phyloP scores from a whole-genome alignment of 2,888 invertebrate species.

The Enchytraeus crypticus region DNA sequence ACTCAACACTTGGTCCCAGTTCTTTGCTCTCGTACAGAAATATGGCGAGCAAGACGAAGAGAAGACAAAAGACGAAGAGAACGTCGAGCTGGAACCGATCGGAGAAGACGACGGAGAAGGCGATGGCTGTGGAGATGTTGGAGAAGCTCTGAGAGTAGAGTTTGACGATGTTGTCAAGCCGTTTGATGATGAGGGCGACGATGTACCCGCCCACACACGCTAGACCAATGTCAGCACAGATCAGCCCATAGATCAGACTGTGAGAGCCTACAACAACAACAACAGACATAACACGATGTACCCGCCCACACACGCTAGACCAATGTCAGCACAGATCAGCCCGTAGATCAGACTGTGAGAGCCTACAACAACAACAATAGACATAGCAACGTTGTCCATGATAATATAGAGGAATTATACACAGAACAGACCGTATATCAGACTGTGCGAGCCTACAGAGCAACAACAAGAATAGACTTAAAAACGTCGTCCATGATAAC shows the following conservation, averaged over 20 bases:
- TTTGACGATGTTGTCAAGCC: constrained; percentile 25
- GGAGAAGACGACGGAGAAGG: constrained; percentile 17
- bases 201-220: constrained; percentile 11
- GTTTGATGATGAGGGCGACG: constrained; percentile 19
- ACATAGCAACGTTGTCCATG: no score
- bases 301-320: constrained; percentile 11
- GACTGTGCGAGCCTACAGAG: no score
- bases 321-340: constrained; percentile 3
- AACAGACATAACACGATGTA: no score
- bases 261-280: background rate
- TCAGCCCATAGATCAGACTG: constrained; percentile 1
- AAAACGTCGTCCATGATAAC: no score
- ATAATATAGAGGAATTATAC: no score
- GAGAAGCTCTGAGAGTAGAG: constrained; percentile 19
- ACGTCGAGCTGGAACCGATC: constrained; percentile 15
- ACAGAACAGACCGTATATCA: no score
- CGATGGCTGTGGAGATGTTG: constrained; percentile 19
- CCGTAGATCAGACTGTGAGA: background rate
- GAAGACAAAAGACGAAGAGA: constrained; percentile 13
- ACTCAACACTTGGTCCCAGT: no score
- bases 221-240: constrained; percentile 4
- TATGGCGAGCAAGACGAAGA: constrained; percentile 14
- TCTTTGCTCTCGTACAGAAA: constrained; percentile 12
- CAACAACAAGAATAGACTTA: no score
- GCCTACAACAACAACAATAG: background rate